Percentiles rank a stretch among this genome's conserved stretches.
Evolutionary conservation across 30 jellyfish, hydroid and myxozoan genomes (phyloP).

Genomic region (Catostylus mosaicus): DNA sequence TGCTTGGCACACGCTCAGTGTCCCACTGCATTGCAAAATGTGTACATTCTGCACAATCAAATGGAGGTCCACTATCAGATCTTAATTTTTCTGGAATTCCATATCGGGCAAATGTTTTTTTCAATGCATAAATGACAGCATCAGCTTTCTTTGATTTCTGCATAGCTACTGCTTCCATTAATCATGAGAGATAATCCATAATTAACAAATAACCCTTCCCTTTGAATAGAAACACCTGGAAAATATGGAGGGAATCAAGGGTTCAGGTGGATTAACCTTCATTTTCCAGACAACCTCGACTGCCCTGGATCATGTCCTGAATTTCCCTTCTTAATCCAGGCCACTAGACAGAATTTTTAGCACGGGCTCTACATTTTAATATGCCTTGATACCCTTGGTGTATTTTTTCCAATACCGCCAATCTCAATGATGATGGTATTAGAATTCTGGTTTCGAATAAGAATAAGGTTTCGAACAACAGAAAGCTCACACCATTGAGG

Average conservation of each 20-base stretch:
- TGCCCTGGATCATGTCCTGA: no score
- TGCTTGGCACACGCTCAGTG: neutral
- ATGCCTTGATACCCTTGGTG: slow-evolving; percentile 42
- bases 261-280: no score
- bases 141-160: slow-evolving; percentile 3
- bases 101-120: neutral
- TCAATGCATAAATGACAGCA: neutral
- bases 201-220: no score
- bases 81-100: no score
- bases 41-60: neutral
- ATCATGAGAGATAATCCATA: no score
- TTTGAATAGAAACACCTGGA: no score
- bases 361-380: slow-evolving; percentile 36
- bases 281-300: no score
- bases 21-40: neutral
- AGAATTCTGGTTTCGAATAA: slow-evolving; percentile 20
- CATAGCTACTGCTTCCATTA: no score
- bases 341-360: slow-evolving; percentile 10
- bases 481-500: neutral
- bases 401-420: slow-evolving; percentile 23
- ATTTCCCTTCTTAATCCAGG: no score
- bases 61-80: neutral
- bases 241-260: no score
- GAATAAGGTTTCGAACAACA: slow-evolving; percentile 34
- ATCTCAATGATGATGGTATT: slow-evolving; percentile 20